Percentiles rank a stretch among this genome's conserved stretches.
Evolutionary conservation across 2,888 invertebrate genomes (phyloP).

Genomic region (Cantharis rufa): DNA sequence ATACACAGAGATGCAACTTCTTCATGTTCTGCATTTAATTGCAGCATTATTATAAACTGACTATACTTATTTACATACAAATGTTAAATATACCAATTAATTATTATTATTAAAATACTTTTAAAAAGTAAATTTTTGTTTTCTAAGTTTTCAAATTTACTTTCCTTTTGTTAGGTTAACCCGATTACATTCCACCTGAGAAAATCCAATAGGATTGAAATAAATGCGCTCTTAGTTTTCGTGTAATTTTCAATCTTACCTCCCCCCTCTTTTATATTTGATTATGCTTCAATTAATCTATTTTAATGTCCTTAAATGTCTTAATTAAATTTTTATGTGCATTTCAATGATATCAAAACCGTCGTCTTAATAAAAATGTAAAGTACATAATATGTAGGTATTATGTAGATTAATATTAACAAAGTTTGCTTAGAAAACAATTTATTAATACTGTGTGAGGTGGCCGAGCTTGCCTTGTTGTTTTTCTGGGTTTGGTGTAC

Average conservation of each 20-base stretch:
- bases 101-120: background rate
- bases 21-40: constrained; percentile 17
- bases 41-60: constrained; percentile 6
- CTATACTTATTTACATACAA: background rate
- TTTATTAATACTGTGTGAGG: no score
- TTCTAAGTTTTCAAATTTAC: background rate
- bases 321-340: background rate
- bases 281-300: background rate
- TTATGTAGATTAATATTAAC: background rate
- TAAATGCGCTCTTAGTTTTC: background rate
- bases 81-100: background rate
- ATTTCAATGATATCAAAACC: no score
- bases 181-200: background rate
- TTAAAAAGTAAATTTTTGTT: background rate
- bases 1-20: constrained; percentile 14
- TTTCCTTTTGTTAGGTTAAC: background rate
- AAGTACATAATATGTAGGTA: no score
- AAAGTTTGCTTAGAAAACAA: background rate
- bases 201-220: background rate
- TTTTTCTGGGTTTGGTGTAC: no score
- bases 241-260: background rate
- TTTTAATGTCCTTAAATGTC: background rate
- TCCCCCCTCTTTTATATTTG: background rate
- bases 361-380: no score
- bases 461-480: no score